Evolutionary conservation across 2,797 vertebrate genomes (phyloP).

Genomic region (Molothrus ater): DNA sequence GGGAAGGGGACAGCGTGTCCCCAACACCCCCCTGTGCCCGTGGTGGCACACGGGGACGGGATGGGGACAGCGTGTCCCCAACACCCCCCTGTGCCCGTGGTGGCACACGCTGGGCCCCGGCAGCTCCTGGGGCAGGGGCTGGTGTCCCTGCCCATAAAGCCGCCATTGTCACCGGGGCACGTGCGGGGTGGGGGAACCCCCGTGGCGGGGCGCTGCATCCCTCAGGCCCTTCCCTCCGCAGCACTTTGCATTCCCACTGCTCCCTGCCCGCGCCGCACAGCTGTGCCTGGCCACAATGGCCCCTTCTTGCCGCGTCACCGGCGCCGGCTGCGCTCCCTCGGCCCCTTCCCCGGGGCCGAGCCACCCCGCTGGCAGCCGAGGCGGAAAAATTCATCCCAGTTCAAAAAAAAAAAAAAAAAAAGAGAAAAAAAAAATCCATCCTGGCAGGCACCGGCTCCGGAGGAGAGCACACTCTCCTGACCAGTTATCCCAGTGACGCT

Average conservation of each 20-base stretch:
- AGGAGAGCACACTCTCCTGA: background rate
- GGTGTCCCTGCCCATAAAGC: background rate
- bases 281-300: constrained; percentile 45
- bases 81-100: background rate
- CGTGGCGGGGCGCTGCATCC: background rate
- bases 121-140: background rate
- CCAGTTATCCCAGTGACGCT: background rate
- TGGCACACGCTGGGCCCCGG: background rate
- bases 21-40: too few relatives aligned
- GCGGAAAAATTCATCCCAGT: background rate
- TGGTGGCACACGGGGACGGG: background rate
- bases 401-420: background rate
- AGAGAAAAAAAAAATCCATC: background rate
- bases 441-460: background rate
- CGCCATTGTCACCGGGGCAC: background rate
- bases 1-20: too few relatives aligned
- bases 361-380: background rate
- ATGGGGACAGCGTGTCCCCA: background rate
- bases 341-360: background rate
- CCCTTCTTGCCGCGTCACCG: constrained; percentile 39
- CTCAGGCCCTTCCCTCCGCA: background rate
- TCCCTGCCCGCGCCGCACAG: background rate
- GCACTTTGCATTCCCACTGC: background rate
- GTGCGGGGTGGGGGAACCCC: background rate
- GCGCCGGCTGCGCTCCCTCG: background rate